A percentile compares a stretch with the other conserved stretches of the same genome.
Evolutionary conservation across 37 sponge, comb jelly and placozoan genomes (phyloP).

Genomic region (Bolinopsis microptera): DNA sequence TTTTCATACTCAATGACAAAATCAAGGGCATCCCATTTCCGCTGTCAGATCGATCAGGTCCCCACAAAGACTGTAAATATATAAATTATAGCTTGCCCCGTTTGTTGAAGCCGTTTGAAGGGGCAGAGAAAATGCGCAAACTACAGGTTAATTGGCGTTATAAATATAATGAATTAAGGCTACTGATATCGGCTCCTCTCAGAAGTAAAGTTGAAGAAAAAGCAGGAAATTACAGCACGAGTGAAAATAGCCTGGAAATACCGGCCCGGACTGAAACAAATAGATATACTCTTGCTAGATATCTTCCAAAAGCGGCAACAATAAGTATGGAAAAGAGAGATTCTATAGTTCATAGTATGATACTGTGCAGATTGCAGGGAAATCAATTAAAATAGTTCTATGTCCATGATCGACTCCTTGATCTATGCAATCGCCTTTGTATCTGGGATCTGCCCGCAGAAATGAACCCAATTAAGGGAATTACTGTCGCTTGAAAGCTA

Average conservation of each 20-base stretch:
- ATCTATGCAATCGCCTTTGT: no score
- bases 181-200: neutral
- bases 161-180: neutral
- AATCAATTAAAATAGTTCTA: no score
- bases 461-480: no score
- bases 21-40: neutral
- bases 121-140: neutral
- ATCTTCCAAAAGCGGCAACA: neutral
- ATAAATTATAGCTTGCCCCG: no score
- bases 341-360: no score
- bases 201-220: neutral
- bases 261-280: neutral
- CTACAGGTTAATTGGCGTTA: neutral
- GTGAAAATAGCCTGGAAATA: neutral
- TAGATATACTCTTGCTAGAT: neutral
- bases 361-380: no score
- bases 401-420: no score
- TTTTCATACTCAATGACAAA: neutral
- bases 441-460: no score
- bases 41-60: neutral
- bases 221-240: neutral
- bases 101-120: neutral
- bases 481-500: no score
- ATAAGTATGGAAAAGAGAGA: no score
- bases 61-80: neutral